A percentile compares a stretch with the other conserved stretches of the same genome.
phyloP scores from a whole-genome alignment of 1,140 invertebrate genomes.

The Camponotus pennsylvanicus region DNA sequence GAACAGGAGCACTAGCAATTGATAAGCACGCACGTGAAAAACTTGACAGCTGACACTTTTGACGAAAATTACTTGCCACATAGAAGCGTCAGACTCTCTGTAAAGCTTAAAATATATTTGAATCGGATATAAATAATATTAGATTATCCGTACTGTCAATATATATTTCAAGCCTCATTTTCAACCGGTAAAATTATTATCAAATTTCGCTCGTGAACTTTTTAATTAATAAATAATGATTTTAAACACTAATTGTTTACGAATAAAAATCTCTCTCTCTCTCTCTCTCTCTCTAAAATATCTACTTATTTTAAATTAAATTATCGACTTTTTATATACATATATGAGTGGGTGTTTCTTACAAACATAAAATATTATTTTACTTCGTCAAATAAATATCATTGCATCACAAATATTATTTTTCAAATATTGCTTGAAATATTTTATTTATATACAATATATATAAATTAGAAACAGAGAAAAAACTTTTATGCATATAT shows the following conservation, averaged over 20 bases:
- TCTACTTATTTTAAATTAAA: not conserved
- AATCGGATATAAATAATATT: not conserved
- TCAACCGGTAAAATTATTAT: not conserved
- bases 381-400: not conserved
- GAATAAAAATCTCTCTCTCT: not conserved
- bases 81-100: not conserved
- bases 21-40: slow-evolving; percentile 49
- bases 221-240: slow-evolving; percentile 10
- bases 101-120: slow-evolving; percentile 27
- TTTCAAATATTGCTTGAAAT: not conserved
- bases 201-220: not conserved
- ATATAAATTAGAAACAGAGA: not conserved
- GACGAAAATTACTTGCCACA: slow-evolving; percentile 44
- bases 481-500: not conserved
- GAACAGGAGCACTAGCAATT: slow-evolving; percentile 43
- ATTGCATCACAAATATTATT: not conserved
- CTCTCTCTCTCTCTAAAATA: not conserved
- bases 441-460: slow-evolving; percentile 9
- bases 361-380: not conserved
- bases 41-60: slow-evolving; percentile 48
- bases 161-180: not conserved
- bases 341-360: not conserved
- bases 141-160: slow-evolving; percentile 14
- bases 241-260: not conserved
- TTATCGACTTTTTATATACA: not conserved